Conservation (phyloP, 1,140 invertebrate species). For the Apis laboriosa region DNA sequence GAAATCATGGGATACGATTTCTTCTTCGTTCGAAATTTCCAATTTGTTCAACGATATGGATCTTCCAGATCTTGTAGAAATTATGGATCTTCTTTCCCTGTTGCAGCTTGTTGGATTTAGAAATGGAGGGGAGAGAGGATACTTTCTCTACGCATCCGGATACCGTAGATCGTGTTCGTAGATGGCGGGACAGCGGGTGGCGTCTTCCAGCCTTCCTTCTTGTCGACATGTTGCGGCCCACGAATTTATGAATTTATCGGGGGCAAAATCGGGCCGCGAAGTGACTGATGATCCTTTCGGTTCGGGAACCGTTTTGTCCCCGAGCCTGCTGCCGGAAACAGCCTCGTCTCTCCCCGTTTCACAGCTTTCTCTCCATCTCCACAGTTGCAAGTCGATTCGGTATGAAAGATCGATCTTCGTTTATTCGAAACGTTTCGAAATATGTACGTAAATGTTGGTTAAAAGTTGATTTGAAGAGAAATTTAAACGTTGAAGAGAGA, state of each 20-base stretch:
- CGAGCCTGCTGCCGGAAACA: slow-evolving; percentile 19
- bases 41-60: too few species aligned
- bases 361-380: neutral
- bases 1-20: too few species aligned
- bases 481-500: too few species aligned
- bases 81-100: too few species aligned
- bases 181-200: slow-evolving; percentile 49
- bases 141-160: slow-evolving; percentile 29
- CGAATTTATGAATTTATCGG: slow-evolving; percentile 58
- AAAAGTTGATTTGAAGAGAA: too few species aligned
- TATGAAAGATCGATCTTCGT: too few species aligned
- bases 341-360: neutral
- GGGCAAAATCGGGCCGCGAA: slow-evolving; percentile 32
- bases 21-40: too few species aligned
- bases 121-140: neutral
- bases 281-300: slow-evolving; percentile 50
- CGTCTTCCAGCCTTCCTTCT: slow-evolving; percentile 28
- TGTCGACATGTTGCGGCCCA: slow-evolving; percentile 41
- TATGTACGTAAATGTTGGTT: too few species aligned
- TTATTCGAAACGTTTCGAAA: too few species aligned
- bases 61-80: too few species aligned
- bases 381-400: neutral
- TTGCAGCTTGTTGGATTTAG: too few species aligned
- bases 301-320: slow-evolving; percentile 37
- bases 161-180: slow-evolving; percentile 51